Evolutionary conservation across 1,140 invertebrate species (phyloP).

Genomic region (Subanguina moxae): DNA sequence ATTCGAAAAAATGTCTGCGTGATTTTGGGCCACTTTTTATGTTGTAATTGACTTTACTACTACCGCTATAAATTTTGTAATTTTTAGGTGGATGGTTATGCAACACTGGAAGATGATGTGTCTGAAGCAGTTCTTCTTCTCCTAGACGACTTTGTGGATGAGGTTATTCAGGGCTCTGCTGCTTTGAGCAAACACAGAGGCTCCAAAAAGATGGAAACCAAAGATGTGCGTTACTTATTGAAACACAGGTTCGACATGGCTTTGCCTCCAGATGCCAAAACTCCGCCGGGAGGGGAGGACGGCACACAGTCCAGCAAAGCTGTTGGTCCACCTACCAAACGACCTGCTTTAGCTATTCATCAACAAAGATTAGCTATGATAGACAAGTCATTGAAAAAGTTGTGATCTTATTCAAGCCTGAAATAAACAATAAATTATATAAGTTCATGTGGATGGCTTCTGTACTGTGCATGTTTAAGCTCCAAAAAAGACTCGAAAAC

Average conservation of each 20-base stretch:
- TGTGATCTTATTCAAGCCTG: background rate
- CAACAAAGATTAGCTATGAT: background rate
- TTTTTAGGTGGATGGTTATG: background rate
- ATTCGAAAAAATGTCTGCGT: no score
- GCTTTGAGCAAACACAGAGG: background rate
- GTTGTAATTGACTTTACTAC: no score
- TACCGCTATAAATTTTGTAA: background rate
- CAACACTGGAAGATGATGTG: constrained; percentile 2
- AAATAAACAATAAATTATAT: no score
- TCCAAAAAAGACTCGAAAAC: no score
- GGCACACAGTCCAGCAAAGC: background rate
- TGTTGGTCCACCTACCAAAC: background rate
- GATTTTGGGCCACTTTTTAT: no score
- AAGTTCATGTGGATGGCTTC: no score
- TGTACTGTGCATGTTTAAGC: no score
- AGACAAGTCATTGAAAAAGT: background rate
- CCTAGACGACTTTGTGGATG: background rate
- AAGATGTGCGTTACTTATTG: background rate
- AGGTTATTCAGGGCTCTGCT: background rate
- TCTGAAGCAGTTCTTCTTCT: background rate
- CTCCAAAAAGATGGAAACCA: background rate
- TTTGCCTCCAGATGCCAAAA: background rate
- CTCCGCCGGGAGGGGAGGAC: background rate
- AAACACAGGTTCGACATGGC: background rate
- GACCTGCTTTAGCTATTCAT: background rate